These are phyloP conservation scores for Parnassius smintheus DNA, from an alignment of 2,888 invertebrate genomes.

Conservation along the genomic window DNA sequence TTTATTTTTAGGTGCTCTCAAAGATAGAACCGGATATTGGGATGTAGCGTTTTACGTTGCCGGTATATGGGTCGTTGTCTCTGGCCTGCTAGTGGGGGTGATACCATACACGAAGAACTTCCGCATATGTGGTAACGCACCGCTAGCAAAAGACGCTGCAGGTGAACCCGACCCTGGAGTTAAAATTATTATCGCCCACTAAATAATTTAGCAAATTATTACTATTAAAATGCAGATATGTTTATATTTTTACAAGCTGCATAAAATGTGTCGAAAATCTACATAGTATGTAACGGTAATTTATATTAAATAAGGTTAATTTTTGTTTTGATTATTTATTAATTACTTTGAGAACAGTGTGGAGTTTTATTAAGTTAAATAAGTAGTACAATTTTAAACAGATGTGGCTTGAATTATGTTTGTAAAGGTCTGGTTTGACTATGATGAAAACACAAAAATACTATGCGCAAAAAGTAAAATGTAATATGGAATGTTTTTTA, in stretches of 20 bases:
- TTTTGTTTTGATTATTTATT: conserved; percentile 3
- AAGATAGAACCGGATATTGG: conserved; percentile 86
- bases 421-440: background rate
- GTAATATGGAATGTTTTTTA: too few relatives aligned
- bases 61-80: conserved; percentile 89
- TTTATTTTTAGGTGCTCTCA: conserved; percentile 57
- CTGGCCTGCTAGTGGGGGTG: conserved; percentile 85
- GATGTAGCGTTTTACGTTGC: conserved; percentile 90
- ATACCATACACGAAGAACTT: conserved; percentile 85
- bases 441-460: too few relatives aligned
- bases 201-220: conserved; percentile 32
- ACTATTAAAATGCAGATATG: background rate
- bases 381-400: background rate
- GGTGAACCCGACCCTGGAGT: conserved; percentile 69
- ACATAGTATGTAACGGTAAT: background rate
- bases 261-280: conserved; percentile 5
- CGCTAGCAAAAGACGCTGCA: conserved; percentile 68
- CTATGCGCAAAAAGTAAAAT: too few relatives aligned
- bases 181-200: conserved; percentile 72
- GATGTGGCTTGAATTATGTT: background rate
- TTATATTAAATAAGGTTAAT: background rate
- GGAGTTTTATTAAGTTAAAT: background rate
- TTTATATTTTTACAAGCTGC: background rate
- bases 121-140: conserved; percentile 78
- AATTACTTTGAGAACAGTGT: conserved; percentile 5